Evolutionary conservation across 2,113 vertebrate species (phyloP), one percentile per base, ranked within the genome.

Genomic region (Stigmatopora argus): DNA sequence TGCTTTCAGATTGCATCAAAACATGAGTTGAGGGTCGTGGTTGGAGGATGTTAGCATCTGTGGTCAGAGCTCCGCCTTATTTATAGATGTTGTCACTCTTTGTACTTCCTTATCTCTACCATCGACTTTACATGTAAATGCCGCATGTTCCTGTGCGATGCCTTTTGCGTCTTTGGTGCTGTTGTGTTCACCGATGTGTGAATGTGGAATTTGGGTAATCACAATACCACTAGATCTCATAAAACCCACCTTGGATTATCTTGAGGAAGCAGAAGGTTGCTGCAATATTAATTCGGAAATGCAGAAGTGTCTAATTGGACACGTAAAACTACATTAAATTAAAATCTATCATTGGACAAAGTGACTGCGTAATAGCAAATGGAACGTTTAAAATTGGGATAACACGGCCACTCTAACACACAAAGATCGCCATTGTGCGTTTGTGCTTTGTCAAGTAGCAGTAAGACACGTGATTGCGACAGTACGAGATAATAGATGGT

Each of bases 351-450:
- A 51, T 71, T 79, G 35, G 52, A 74, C 9, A 12, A 66, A 64
- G 68, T 65, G 41, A 62, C 57, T 67, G 62, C 14, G 3, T 47
- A 58, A 61, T 73, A 66, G 81, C 7, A 69, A 73, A 83, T 62
- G 76, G 9, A 35, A 75, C 17, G 65, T 69, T 66, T 18, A 76
- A 73, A 72, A 59, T 41, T 8, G 5, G 46, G 69, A 67, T 71
- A 71, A 69, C 53, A 14, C 47, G 60, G 64, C 46, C 57, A 78
- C 57, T 66, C 74, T 21, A 49, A 63, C n/a, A 62, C 67, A 85
- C 84, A 89, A 85, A 84, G 85, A 69, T 72, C 17, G 26, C 65
- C 69, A 78, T 85, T 89, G 87, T 87, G 59, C 71, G 56, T 72
- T 53, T 63, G 48, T 41, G 38, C 38, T 41, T 41, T 41, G 9